Percentiles rank a stretch among this genome's conserved stretches.
These are phyloP conservation scores for Clostera curtula DNA, from an alignment of 2,888 invertebrate genomes.

Conservation along the genomic window DNA sequence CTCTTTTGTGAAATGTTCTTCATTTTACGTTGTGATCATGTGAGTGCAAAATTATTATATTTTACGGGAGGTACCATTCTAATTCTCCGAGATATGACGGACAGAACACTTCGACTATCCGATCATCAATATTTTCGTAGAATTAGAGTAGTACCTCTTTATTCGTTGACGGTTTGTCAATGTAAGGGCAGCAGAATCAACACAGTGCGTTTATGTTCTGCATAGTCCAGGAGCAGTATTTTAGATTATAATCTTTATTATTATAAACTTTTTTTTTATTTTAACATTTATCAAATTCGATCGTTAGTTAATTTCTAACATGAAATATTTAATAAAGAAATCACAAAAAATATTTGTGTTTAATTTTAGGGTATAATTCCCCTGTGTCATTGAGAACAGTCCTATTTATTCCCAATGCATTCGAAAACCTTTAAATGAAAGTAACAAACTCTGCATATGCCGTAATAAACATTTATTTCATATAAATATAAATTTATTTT, in stretches of 20 bases:
- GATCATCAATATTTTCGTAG: no score
- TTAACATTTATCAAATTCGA: slow-evolving; percentile 70
- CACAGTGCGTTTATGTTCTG: slow-evolving; percentile 54
- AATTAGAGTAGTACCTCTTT: no score
- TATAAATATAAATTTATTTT: slow-evolving; percentile 69
- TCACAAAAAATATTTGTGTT: slow-evolving; percentile 54
- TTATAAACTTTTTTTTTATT: slow-evolving; percentile 63
- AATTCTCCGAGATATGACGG: no score
- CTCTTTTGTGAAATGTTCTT: slow-evolving; percentile 67
- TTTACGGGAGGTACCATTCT: no score
- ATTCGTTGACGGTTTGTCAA: slow-evolving; percentile 50
- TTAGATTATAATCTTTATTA: slow-evolving; percentile 71
- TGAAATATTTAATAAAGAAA: slow-evolving; percentile 75
- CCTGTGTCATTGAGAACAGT: no score
- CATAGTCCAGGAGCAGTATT: slow-evolving; percentile 72
- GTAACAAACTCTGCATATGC: slow-evolving; percentile 17
- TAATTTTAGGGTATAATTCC: no score
- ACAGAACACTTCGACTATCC: no score
- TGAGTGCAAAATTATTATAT: slow-evolving; percentile 67
- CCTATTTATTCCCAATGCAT: no score
- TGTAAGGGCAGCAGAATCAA: slow-evolving; percentile 59
- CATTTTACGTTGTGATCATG: slow-evolving; percentile 74
- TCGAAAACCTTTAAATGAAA: no score
- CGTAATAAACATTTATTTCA: slow-evolving; percentile 49
- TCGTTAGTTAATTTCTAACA: slow-evolving; percentile 75